Evolutionary conservation across 2,113 vertebrate species (phyloP), one percentile per base, ranked within the genome.

Genomic region (Excalfactoria chinensis): DNA sequence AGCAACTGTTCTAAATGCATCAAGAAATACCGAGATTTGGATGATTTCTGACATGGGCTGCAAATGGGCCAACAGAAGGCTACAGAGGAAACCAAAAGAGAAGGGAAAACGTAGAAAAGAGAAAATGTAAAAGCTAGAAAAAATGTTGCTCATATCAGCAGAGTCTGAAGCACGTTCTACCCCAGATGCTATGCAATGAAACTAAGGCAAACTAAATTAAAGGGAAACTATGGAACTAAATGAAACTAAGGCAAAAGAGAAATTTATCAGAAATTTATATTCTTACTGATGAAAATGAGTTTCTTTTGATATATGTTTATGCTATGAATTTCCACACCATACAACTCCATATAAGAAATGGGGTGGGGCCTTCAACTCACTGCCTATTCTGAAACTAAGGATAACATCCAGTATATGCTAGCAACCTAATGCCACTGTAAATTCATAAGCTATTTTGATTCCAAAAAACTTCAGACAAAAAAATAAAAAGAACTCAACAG

Each of bases 381-480:
- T 73, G 17, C 7, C 49, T 81, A 78, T 69, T 41, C 34, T 53
- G n/a, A 74, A 82, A 49, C 41, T 13, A 48, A 40, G 6, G 14
- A 40, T 46, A 28, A 58, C 14, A 76, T 25, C 46, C n/a, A 88
- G 41, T 51, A 8, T 53, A 83, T n/a, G 9, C 22, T 91, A 62
- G 35, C 37, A 62, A 59, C 14, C 53, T 51, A 55, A 68, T 30
- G 34, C 51, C 64, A 80, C 20, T 53, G n/a, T 44, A 83, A 88
- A 70, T 90, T 34, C 26, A 77, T 88, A 71, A 78, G 48, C 37
- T 93, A 40, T 44, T 87, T 71, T 68, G 59, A 16, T 66, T 89
- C 17, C 11, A 62, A 58, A 84, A 80, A 44, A 4, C 43, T 94
- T 86, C 59, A 84, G 75, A 56, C 7, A 46, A 10, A 46, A 10